These are phyloP conservation scores for Drosophila heteroneura DNA, from an alignment of 2,888 invertebrate species.

Conservation along the genomic window DNA sequence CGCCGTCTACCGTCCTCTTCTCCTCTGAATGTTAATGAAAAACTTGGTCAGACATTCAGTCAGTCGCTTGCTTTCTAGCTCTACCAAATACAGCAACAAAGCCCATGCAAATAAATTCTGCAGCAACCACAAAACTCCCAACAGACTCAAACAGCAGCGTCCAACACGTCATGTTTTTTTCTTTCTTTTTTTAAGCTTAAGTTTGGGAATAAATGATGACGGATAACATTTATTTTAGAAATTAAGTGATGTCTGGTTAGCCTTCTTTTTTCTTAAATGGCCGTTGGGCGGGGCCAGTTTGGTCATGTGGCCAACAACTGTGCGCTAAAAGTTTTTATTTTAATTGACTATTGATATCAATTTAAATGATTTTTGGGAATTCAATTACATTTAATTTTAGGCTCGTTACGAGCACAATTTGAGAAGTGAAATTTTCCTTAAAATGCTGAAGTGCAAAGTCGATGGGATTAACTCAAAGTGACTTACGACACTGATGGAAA, in stretches of 20 bases:
- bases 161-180: conserved; percentile 7
- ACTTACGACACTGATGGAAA: not conserved
- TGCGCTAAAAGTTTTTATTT: not conserved
- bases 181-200: conserved; percentile 1
- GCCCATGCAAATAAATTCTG: conserved; percentile 54
- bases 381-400: not conserved
- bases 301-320: not conserved
- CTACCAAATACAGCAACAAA: conserved; percentile 39
- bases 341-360: not conserved
- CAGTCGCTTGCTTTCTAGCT: conserved; percentile 28
- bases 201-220: conserved; percentile 19
- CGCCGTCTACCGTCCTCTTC: not conserved
- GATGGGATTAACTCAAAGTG: not conserved
- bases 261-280: conserved; percentile 24
- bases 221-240: conserved; percentile 21
- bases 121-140: conserved; percentile 43
- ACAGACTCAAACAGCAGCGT: conserved; percentile 14
- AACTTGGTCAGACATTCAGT: conserved; percentile 33
- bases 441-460: not conserved
- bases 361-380: conserved; percentile 1
- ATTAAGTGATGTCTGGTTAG: conserved; percentile 43
- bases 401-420: not conserved
- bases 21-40: conserved; percentile 50
- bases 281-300: conserved; percentile 1
- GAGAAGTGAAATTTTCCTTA: not conserved